Evolutionary conservation across 2,888 invertebrate genomes (phyloP).

Genomic region (Acleris emargana): DNA sequence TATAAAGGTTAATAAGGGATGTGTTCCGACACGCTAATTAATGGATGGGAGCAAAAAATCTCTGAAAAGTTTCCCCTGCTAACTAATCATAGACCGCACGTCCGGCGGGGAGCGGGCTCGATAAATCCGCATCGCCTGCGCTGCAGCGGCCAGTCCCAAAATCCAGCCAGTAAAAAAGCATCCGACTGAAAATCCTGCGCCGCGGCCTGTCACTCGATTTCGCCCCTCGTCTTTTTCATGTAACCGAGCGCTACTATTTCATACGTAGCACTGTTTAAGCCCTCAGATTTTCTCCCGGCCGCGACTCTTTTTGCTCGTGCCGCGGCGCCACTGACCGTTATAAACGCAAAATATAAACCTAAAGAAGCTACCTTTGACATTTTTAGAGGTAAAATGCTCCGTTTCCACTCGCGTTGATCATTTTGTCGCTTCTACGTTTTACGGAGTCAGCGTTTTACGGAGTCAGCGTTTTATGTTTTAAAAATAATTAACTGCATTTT

Average conservation of each 20-base stretch:
- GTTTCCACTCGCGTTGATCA: slow-evolving; percentile 66
- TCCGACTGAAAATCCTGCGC: slow-evolving; percentile 76
- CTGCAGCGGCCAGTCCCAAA: slow-evolving; percentile 70
- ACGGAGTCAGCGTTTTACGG: slow-evolving; percentile 53
- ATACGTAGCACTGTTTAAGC: slow-evolving; percentile 83
- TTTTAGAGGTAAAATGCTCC: slow-evolving; percentile 77
- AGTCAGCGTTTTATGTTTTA: slow-evolving; percentile 49
- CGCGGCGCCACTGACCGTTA: slow-evolving; percentile 76
- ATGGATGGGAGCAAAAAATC: slow-evolving; percentile 41
- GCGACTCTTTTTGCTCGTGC: slow-evolving; percentile 75
- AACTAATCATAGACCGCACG: slow-evolving; percentile 74
- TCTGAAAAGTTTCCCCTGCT: slow-evolving; percentile 56
- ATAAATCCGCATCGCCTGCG: slow-evolving; percentile 74
- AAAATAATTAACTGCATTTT: slow-evolving; percentile 11
- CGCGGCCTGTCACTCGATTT: slow-evolving; percentile 82
- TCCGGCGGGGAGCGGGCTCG: slow-evolving; percentile 58
- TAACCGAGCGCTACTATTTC: slow-evolving; percentile 82
- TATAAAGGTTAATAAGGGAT: slow-evolving; percentile 10
- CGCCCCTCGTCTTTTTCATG: slow-evolving; percentile 83
- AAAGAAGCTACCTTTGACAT: slow-evolving; percentile 82
- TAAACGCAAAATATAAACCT: slow-evolving; percentile 83
- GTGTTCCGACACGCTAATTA: slow-evolving; percentile 34
- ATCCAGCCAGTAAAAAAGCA: slow-evolving; percentile 77
- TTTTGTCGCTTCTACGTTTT: slow-evolving; percentile 65
- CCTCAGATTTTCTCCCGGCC: slow-evolving; percentile 81